Conservation (phyloP, 2,888 invertebrate species). For the Podotricha telesiphe region DNA sequence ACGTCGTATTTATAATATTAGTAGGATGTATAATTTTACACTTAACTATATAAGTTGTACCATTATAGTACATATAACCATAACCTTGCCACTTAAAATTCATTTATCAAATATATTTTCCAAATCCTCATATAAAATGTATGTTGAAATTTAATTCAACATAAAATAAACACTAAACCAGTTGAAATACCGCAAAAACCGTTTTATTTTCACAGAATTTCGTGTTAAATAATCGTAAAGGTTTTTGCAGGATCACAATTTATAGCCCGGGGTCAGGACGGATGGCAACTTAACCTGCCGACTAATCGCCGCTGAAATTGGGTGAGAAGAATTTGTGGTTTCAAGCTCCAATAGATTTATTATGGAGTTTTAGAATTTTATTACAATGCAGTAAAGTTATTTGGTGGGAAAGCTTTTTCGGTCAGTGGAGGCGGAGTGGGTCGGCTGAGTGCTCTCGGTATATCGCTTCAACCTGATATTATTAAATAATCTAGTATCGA, state of each 20-base stretch:
- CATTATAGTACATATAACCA: no score
- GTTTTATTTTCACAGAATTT: conserved; percentile 8
- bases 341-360: conserved; percentile 20
- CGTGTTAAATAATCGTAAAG: conserved; percentile 21
- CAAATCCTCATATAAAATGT: no score
- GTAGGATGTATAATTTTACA: no score
- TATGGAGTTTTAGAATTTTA: neutral
- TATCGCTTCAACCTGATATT: no score
- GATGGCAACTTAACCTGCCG: conserved; percentile 37
- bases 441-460: no score
- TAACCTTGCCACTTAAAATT: no score
- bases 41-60: no score
- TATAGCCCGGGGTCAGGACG: conserved; percentile 28
- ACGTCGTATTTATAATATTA: no score
- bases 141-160: neutral
- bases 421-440: no score
- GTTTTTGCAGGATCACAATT: conserved; percentile 36
- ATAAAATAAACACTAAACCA: neutral
- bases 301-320: conserved; percentile 36
- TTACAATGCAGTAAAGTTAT: conserved; percentile 1
- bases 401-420: neutral
- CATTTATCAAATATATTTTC: no score
- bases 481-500: no score
- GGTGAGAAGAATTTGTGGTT: conserved; percentile 25
- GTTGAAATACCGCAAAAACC: neutral